A percentile compares a stretch with the other conserved stretches of the same genome.
Evolutionary conservation across 2,888 invertebrate genomes (phyloP).

Genomic region (Antitype chi): DNA sequence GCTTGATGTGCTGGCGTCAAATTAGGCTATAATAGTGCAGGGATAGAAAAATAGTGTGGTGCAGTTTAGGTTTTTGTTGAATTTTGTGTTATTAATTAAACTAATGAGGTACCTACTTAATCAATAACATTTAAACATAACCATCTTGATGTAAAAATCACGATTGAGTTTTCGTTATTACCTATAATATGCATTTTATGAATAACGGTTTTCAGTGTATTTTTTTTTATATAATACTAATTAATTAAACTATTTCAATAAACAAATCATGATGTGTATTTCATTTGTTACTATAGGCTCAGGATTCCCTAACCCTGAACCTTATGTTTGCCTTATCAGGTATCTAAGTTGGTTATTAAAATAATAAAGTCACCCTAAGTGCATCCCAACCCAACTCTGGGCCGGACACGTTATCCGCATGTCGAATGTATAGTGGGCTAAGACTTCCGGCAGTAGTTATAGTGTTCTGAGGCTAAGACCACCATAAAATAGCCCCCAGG

Average conservation of each 20-base stretch:
- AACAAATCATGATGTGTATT: slow-evolving; percentile 6
- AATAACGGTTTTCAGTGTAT: background rate
- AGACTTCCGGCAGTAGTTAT: no score
- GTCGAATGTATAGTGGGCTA: no score
- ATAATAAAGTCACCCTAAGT: no score
- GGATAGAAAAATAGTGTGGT: no score
- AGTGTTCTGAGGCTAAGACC: no score
- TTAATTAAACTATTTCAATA: background rate
- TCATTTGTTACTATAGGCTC: background rate
- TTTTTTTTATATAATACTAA: background rate
- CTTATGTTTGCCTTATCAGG: background rate
- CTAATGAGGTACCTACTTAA: background rate
- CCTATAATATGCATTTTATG: background rate
- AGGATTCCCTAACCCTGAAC: no score
- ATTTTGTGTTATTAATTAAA: background rate
- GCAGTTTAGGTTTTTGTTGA: background rate
- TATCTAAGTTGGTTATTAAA: background rate
- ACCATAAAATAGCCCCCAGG: no score
- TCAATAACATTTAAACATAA: background rate
- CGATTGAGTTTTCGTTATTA: background rate
- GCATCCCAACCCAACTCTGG: no score
- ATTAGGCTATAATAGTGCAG: background rate
- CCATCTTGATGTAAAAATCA: slow-evolving; percentile 6
- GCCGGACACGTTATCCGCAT: no score
- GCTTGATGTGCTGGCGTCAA: background rate